Evolutionary conservation across 2,888 invertebrate species (phyloP), one percentile per base, ranked within the genome.

Genomic region (Elegia similella): DNA sequence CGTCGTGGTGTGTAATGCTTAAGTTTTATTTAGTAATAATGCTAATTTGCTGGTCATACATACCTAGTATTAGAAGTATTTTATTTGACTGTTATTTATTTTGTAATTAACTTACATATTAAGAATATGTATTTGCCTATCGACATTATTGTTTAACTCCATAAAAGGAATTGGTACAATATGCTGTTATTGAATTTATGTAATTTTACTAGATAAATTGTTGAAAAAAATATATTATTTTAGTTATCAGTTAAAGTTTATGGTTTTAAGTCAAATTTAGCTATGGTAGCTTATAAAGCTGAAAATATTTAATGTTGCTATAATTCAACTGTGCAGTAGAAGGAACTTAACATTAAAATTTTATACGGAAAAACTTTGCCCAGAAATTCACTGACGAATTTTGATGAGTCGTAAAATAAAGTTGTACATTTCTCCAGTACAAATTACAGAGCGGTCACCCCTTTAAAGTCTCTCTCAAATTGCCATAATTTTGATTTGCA

Each of bases 131-230:
- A n/a, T 23, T 23, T 23, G 23, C 23, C 23, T 23, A 23, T 23
- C 23, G 23, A 34, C 2, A 47, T 13, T 17, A 29, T 29, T 38
- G 59, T 62, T 64, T 66, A 53, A 60, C 57, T 68, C 69, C 66
- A 68, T 73, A 42, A 55, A 57, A 72, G 75, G 74, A 77, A 74
- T 77, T 77, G 70, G 44, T 63, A 57, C 55, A 60, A 62, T 73
- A 62, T 52, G 56, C 65, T 69, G 62, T 74, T 67, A 59, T 47
- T 56, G 38, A 57, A 42, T 23, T 62, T 56, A 59, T 38, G 46
- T 55, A 3, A 42, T 43, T 29, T 54, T 38, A 38, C 12, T n/a
- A 5, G 10, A 12, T 38, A 38, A n/a, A n/a, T 12, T 12, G 12
- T 38, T 38, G 34, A 10, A 12, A 10, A 12, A 38, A 12, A 38